A percentile compares a stretch with the other conserved stretches of the same genome.
Evolutionary conservation across 2,113 vertebrate species (phyloP).

Genomic region (Sinosuthora webbiana): DNA sequence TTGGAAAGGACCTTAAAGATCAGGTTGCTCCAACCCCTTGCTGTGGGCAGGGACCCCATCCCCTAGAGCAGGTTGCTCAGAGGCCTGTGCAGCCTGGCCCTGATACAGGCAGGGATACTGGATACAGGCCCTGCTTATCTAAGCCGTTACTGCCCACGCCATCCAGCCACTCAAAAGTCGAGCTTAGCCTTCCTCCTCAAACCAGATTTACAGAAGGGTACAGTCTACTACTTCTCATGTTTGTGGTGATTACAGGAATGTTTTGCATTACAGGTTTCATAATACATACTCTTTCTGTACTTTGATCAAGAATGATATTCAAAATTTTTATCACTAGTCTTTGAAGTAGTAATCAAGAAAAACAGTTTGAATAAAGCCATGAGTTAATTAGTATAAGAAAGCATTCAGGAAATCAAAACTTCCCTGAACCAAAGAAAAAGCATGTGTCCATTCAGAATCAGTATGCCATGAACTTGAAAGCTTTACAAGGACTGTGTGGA

Average conservation of each 20-base stretch:
- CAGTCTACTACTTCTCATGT: neutral
- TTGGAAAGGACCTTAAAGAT: neutral
- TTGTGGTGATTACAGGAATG: neutral
- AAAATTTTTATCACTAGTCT: neutral
- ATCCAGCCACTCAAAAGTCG: too few species aligned
- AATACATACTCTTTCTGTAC: neutral
- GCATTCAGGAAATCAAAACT: neutral
- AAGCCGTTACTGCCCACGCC: fast-evolving
- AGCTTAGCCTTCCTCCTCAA: neutral
- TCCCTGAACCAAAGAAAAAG: neutral
- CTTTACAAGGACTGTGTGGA: neutral
- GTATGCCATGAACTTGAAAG: neutral
- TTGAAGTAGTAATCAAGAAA: neutral
- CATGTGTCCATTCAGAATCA: neutral
- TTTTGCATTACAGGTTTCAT: neutral
- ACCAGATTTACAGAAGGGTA: neutral
- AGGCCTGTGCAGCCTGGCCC: neutral
- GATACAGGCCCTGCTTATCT: neutral
- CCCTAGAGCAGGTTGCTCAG: neutral
- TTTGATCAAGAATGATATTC: neutral
- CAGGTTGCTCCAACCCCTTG: neutral
- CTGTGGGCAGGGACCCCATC: neutral
- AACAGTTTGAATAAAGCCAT: neutral
- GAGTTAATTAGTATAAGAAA: neutral
- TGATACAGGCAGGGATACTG: fast-evolving